A percentile compares a stretch with the other conserved stretches of the same genome.
Evolutionary conservation across 2,888 invertebrate species (phyloP).

Genomic region (Artemia sp.): DNA sequence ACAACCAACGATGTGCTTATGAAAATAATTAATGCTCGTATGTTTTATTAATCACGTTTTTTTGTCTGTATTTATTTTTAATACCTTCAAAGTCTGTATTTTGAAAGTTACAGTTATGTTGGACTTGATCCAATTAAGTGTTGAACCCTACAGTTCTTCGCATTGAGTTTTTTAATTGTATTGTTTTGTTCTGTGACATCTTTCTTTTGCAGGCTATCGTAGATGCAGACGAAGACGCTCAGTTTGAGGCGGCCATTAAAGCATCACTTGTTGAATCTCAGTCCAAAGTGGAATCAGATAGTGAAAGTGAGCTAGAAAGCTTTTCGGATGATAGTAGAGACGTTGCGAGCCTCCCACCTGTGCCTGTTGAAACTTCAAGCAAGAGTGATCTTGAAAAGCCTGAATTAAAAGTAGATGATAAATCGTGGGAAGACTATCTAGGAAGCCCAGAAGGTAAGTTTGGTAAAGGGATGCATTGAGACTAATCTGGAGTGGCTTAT

Average conservation of each 20-base stretch:
- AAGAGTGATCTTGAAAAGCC: not conserved
- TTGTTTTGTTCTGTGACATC: too few species aligned
- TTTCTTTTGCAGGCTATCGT: not conserved
- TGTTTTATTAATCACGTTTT: too few species aligned
- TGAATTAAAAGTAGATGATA: not conserved
- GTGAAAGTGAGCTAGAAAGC: not conserved
- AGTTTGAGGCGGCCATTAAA: not conserved
- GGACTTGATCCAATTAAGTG: too few species aligned
- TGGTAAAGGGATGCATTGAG: too few species aligned
- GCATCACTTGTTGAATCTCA: not conserved
- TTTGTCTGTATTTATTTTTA: too few species aligned
- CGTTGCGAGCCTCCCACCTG: not conserved
- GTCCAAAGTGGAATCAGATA: not conserved
- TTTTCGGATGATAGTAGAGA: not conserved
- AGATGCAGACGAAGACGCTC: not conserved
- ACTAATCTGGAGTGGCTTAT: too few species aligned
- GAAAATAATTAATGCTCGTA: too few species aligned
- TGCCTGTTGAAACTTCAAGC: not conserved
- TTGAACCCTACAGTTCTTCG: too few species aligned
- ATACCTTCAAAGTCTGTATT: too few species aligned
- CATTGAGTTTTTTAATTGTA: too few species aligned
- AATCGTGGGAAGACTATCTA: slow-evolving; percentile 4
- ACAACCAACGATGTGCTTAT: too few species aligned
- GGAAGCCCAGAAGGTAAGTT: slow-evolving; percentile 4
- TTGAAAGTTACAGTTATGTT: too few species aligned